Evolutionary conservation across 2,888 invertebrate genomes (phyloP).

Genomic region (Callinectes sapidus): DNA sequence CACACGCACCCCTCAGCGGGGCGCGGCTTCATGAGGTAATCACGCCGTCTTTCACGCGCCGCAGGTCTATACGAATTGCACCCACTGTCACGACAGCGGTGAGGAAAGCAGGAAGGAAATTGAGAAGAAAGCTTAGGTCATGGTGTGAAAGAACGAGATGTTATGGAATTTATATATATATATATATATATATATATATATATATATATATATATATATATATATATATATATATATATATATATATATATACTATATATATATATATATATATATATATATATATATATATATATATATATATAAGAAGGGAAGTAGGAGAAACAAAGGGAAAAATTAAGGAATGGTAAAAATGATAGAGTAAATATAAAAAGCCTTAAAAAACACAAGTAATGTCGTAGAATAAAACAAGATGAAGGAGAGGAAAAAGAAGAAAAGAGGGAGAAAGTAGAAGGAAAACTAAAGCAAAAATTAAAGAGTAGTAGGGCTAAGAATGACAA

Average conservation of each 20-base stretch:
- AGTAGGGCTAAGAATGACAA: not conserved
- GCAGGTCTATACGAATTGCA: not conserved
- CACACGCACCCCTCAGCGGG: not conserved
- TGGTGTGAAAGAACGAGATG: not conserved
- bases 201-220: no score
- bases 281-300: no score
- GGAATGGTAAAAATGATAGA: not conserved
- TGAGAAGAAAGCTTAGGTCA: not conserved
- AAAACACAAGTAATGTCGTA: not conserved
- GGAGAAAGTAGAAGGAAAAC: not conserved
- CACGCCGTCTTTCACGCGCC: not conserved
- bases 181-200: no score
- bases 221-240: no score
- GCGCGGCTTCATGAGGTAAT: not conserved
- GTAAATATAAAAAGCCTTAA: no score
- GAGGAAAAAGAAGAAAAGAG: not conserved
- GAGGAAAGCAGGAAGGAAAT: not conserved
- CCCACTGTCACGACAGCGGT: not conserved
- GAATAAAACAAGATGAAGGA: not conserved
- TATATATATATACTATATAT: no score
- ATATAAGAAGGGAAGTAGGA: not conserved
- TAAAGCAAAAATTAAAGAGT: not conserved
- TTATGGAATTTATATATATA: no score
- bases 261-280: no score
- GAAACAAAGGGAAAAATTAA: not conserved